Conservation (phyloP, 2,888 invertebrate genomes). For the Petrophora chlorosata region DNA sequence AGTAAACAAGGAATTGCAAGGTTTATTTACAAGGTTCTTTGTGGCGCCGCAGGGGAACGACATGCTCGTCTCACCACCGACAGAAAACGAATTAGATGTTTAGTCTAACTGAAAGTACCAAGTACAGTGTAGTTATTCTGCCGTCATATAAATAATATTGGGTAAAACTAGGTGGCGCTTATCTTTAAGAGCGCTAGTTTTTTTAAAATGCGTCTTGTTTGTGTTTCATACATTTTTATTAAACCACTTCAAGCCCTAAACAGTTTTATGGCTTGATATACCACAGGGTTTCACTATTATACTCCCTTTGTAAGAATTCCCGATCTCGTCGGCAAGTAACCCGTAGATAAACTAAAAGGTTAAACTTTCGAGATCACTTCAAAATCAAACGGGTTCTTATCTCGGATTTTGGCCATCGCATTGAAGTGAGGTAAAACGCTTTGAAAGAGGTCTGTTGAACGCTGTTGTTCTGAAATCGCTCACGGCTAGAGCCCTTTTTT, state of each 20-base stretch:
- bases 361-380: conserved; percentile 43
- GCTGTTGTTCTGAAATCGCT: conserved; percentile 57
- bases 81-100: no score
- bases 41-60: no score
- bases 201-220: no score
- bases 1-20: no score
- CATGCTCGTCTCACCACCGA: no score
- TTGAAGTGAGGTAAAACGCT: conserved; percentile 43
- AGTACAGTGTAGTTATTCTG: no score
- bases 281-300: neutral
- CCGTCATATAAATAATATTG: no score
- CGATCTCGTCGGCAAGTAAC: conserved; percentile 33
- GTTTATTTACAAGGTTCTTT: no score
- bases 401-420: conserved; percentile 53
- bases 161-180: no score
- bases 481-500: conserved; percentile 54
- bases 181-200: no score
- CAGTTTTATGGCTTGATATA: conserved; percentile 1
- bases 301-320: conserved; percentile 2
- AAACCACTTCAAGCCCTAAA: neutral
- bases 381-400: conserved; percentile 52
- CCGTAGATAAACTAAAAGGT: conserved; percentile 42
- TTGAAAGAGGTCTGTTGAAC: conserved; percentile 55
- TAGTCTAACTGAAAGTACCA: no score
- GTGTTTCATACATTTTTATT: no score